Base-by-base conservation (phyloP, 2,113 vertebrate species). In the Strix aluco region DNA sequence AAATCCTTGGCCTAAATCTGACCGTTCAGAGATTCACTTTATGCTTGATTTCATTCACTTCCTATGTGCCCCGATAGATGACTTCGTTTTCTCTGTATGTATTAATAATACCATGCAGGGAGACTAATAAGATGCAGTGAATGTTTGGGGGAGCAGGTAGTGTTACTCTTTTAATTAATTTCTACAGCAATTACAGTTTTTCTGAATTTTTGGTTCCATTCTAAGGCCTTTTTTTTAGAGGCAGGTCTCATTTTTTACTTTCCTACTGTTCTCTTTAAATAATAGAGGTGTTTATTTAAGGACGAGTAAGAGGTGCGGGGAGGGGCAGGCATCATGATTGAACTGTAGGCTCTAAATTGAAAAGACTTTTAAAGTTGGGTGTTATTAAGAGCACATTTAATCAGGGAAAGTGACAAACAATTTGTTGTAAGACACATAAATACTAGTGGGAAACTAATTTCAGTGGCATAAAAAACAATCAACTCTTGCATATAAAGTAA, bases 391-490 rank as follows among this genome's bases (percentile, higher is more conserved):
- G 80, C 29, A 2, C 62, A 69, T 93, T 98, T 97, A 98, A 97
- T 97, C 97, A 97, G 88, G 65, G 81, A 90, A 96, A 92, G 78
- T 95, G 96, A 97, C 94, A 97, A 97, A 97, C 90, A 96, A 72
- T 97, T 97, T 97, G 95, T 96, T 97, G 69, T 72, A 92, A 96
- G 94, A 87, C 79, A 88, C 84, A 97, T 93, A 97, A 97, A 98
- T 97, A 95, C 70, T 96, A 77, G 78, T 86, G 93, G 83, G 94
- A 96, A 98, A 93, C 78, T 96, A 95, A 97, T 96, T 94, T 89
- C 82, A 52, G 38, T 77, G 91, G 85, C 82, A 96, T 94, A 95
- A 94, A 96, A 71, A 30, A 9, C 88, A 95, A 94, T 95, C 96
- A 91, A 54, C 70, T 85, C 93, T 96, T 96, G 95, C 81, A 96